These are phyloP conservation scores for Centrocercus urophasianus DNA, from an alignment of 2,113 vertebrate genomes.

Conservation along the genomic window DNA sequence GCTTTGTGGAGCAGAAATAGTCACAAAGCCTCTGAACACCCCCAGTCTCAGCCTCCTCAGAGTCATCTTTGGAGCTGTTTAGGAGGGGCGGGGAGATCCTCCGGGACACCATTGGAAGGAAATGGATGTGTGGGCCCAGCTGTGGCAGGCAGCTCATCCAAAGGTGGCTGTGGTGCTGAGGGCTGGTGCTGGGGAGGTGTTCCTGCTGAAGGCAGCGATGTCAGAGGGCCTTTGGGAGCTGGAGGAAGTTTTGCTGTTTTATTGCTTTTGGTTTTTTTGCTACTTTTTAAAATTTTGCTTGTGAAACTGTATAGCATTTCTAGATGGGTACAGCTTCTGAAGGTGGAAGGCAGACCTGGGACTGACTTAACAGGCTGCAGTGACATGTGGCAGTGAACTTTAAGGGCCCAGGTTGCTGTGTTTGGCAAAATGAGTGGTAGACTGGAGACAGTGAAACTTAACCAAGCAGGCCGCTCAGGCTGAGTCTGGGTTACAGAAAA, in stretches of 20 bases:
- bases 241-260: background rate
- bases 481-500: background rate
- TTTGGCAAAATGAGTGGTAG: background rate
- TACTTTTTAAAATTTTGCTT: background rate
- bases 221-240: background rate
- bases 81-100: background rate
- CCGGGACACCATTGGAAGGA: no score
- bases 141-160: no score
- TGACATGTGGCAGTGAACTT: background rate
- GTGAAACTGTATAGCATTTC: background rate
- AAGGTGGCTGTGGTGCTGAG: no score
- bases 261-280: no score
- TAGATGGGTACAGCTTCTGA: background rate
- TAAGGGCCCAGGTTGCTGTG: background rate
- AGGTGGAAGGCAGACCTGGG: background rate
- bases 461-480: background rate
- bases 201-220: no score
- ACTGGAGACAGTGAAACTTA: no score
- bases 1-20: accelerated
- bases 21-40: background rate
- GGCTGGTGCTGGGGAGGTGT: no score
- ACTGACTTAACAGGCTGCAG: accelerated
- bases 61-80: background rate
- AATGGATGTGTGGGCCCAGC: no score
- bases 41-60: background rate